Conservation (phyloP, 1,140 invertebrate species). For the Heliconius hewitsoni region DNA sequence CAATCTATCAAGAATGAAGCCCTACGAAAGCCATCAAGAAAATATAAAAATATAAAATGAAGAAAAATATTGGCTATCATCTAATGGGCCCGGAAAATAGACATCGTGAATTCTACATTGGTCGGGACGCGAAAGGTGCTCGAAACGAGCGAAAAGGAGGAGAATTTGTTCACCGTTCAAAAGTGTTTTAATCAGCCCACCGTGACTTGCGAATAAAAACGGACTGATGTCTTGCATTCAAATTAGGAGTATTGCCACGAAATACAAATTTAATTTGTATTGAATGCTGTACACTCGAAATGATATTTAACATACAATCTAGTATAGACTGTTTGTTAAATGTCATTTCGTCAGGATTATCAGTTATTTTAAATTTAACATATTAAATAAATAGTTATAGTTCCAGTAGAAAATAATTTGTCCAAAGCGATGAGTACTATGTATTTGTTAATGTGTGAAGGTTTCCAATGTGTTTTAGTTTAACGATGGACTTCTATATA, state of each 20-base stretch:
- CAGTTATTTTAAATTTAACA: neutral
- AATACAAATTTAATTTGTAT: slow-evolving; percentile 45
- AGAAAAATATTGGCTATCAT: slow-evolving; percentile 19
- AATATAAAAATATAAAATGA: neutral
- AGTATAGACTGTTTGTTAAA: slow-evolving; percentile 7
- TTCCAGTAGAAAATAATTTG: neutral
- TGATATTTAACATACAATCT: no score
- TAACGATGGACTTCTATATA: no score
- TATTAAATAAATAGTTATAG: neutral
- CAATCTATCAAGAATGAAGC: neutral
- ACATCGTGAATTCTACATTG: slow-evolving; percentile 16
- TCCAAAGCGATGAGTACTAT: neutral
- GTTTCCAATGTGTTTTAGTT: neutral
- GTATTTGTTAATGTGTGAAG: neutral
- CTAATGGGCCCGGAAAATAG: slow-evolving; percentile 27
- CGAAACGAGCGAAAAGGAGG: neutral
- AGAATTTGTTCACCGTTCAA: slow-evolving; percentile 19
- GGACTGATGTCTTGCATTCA: slow-evolving; percentile 45
- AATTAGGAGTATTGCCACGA: slow-evolving; percentile 43
- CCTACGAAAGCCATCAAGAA: neutral
- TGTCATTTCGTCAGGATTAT: neutral
- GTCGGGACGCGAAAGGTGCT: slow-evolving; percentile 14
- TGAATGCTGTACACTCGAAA: neutral
- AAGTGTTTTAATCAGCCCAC: slow-evolving; percentile 52
- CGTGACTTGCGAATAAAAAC: slow-evolving; percentile 52